Base-by-base conservation (phyloP, 37 sponge, comb jelly and placozoan genomes). In the Tethya wilhelma region DNA sequence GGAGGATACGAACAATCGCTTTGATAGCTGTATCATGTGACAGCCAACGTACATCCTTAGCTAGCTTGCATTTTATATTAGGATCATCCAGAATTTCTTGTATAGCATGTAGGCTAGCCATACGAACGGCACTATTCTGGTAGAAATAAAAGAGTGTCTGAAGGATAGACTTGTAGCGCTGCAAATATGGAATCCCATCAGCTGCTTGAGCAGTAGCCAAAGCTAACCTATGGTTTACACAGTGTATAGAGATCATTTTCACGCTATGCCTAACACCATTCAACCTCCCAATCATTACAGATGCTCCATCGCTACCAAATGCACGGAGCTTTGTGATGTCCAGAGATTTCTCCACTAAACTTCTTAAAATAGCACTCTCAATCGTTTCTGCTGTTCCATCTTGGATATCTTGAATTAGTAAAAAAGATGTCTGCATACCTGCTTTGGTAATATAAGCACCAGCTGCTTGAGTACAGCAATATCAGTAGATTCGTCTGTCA, bases 291-390 rank as follows among this genome's bases (percentile, higher is more conserved):
- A 66, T 71, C 87, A 87, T 87, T 25, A 87, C 87, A 36, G 81
- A 32, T 32, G 87, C 74, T 5, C 87, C 87, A 74, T 77, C 86
- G 71, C 86, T 86, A 26, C 86, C 86, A 40, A 86, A 71, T 29
- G 73, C 86, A 59, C 73, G 26, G 14, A 86, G 44, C 63, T 70
- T 78, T 1, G 53, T 40, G 11, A 84, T 23, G 4, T 68, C 19
- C 67, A 76, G 76, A 1, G 26, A 28, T 38, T 77, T 77, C 58
- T 80, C 81, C 37, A 26, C 1, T 32, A 87, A 62, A 43, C 74
- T 67, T 37, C n/a, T 25, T 36, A 69, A 20, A 68, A 74, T 67
- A 26, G 81, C 81, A 45, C 33, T 69, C 29, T 71, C 74, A 64
- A 73, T 82, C 12, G 56, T 83, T 26, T 56, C 67, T 25, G 84